Conservation (phyloP, 2,113 vertebrate genomes). For the Neotoma lepida region DNA sequence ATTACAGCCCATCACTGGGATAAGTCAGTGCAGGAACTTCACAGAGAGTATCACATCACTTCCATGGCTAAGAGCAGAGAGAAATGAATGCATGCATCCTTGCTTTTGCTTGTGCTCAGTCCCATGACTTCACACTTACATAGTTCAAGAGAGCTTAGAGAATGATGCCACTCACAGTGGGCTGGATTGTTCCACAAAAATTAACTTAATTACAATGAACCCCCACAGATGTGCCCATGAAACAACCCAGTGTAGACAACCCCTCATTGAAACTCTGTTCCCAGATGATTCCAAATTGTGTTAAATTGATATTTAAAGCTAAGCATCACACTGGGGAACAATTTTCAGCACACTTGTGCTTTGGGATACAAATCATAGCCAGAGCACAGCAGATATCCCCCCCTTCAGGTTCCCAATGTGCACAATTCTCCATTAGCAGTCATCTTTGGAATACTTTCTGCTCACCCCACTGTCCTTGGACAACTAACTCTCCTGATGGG, state of each 20-base stretch:
- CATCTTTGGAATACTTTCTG: neutral
- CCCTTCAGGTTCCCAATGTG: fast-evolving
- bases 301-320: neutral
- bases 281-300: neutral
- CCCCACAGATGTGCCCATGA: too few species aligned
- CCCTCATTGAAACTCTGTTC: neutral
- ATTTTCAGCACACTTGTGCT: neutral
- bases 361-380: neutral
- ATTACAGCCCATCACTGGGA: neutral
- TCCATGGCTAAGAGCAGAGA: neutral
- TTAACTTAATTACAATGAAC: neutral
- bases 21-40: neutral
- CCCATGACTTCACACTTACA: neutral
- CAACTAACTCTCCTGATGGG: neutral
- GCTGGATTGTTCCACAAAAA: too few species aligned
- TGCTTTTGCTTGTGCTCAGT: neutral
- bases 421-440: neutral
- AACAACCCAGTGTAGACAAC: neutral
- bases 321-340: neutral
- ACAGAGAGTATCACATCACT: neutral
- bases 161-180: too few species aligned
- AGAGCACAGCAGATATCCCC: neutral
- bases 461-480: neutral
- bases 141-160: neutral
- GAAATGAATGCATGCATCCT: neutral